Evolutionary conservation across 2,888 invertebrate genomes (phyloP).

Genomic region (Aphodius granarius): DNA sequence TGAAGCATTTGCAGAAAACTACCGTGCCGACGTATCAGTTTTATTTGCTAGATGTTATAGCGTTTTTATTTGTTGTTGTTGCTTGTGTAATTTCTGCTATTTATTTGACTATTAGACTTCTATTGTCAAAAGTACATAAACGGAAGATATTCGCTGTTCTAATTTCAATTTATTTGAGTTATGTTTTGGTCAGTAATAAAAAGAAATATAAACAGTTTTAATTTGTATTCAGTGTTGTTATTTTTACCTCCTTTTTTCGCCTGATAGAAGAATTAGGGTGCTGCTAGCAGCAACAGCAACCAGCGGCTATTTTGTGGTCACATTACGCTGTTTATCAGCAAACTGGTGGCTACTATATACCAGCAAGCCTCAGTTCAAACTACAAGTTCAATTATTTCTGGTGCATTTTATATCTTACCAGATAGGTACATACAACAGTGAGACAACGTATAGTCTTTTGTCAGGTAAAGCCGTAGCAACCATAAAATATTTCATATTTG

Average conservation of each 20-base stretch:
- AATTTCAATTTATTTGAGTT: background rate
- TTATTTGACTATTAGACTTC: background rate
- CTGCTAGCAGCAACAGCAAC: no score
- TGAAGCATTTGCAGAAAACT: slow-evolving; percentile 29
- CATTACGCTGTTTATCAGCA: no score
- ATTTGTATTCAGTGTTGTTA: background rate
- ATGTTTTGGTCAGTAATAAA: background rate
- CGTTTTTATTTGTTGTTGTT: background rate
- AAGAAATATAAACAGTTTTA: background rate
- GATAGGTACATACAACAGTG: no score
- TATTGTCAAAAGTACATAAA: background rate
- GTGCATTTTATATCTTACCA: no score
- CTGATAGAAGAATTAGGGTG: no score
- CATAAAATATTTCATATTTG: no score
- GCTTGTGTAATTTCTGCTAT: background rate
- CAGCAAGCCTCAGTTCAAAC: no score
- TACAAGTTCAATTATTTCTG: no score
- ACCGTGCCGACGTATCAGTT: slow-evolving; percentile 32
- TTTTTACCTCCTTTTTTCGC: background rate
- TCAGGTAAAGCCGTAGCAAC: no score
- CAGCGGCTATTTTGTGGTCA: no score
- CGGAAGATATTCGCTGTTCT: background rate
- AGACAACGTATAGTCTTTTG: no score
- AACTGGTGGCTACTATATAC: no score
- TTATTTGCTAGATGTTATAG: slow-evolving; percentile 33